A percentile compares a stretch with the other conserved stretches of the same genome.
Evolutionary conservation across 1,140 invertebrate genomes (phyloP).

Genomic region (Eueides isabella): DNA sequence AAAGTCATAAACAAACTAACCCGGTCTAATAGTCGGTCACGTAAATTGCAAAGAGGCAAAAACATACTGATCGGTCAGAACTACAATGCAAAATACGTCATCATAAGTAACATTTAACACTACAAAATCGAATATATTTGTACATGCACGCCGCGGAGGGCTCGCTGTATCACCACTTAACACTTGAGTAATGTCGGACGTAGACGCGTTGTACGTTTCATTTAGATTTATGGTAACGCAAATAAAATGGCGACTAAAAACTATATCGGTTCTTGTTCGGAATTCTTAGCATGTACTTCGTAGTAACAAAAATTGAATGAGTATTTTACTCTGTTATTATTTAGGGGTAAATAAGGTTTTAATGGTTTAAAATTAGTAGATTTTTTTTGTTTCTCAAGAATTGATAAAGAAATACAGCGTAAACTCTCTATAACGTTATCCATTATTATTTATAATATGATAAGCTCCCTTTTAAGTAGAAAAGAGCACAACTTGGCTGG

Average conservation of each 20-base stretch:
- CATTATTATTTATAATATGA: too few relatives aligned
- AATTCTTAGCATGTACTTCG: not conserved
- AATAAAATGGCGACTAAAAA: conserved; percentile 12
- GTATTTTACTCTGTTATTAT: not conserved
- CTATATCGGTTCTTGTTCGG: conserved; percentile 3
- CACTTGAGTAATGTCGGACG: conserved; percentile 7
- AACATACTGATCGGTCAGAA: not conserved
- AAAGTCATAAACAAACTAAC: not conserved
- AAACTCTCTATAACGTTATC: too few relatives aligned
- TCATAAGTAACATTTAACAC: conserved; percentile 6
- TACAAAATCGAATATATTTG: conserved; percentile 2
- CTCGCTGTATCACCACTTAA: conserved; percentile 4
- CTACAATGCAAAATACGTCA: not conserved
- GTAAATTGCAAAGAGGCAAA: not conserved
- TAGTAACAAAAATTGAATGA: not conserved
- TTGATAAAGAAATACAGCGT: not conserved
- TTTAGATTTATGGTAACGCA: conserved; percentile 12
- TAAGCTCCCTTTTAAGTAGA: too few relatives aligned
- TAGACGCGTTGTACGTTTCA: not conserved
- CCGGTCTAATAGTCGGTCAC: not conserved
- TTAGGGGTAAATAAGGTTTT: not conserved
- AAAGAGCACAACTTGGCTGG: too few relatives aligned
- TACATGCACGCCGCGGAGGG: conserved; percentile 8
- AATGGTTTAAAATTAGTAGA: not conserved
- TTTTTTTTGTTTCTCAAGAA: not conserved